A percentile compares a stretch with the other conserved stretches of the same genome.
Evolutionary conservation across 2,797 vertebrate genomes (phyloP).

Genomic region (Stomatorhinus walkeri): DNA sequence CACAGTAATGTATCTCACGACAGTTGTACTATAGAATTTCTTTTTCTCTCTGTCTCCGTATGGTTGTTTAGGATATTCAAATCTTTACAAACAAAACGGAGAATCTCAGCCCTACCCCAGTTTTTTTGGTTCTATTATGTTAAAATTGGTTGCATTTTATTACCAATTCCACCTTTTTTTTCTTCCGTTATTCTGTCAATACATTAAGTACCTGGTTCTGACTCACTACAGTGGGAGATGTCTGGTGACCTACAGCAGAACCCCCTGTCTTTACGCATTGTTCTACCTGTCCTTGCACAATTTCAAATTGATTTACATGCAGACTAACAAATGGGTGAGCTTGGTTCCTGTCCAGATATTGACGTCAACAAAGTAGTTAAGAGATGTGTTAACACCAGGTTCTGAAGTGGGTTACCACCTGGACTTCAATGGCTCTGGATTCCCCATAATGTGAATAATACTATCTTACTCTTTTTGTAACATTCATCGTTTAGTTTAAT

Average conservation of each 20-base stretch:
- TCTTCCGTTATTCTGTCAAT: not conserved
- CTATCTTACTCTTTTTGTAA: not conserved
- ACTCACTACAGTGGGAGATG: not conserved
- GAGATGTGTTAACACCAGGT: not conserved
- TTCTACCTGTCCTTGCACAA: not conserved
- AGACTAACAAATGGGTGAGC: not conserved
- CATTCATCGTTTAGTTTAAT: not conserved
- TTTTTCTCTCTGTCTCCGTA: not conserved
- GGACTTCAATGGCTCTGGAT: not conserved
- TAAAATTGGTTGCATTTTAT: not conserved
- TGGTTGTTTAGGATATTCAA: not conserved
- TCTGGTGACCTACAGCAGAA: not conserved
- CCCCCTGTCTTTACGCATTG: not conserved
- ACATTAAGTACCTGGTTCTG: not conserved
- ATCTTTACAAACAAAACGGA: not conserved
- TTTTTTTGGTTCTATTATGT: not conserved
- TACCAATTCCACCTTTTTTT: not conserved
- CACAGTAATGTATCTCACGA: not conserved
- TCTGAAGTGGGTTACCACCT: not conserved
- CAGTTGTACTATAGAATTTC: not conserved
- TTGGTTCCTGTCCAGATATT: not conserved
- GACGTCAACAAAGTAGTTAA: not conserved
- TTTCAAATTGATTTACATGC: not conserved
- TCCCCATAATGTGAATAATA: not conserved
- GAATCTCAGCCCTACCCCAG: not conserved